These are phyloP conservation scores for Leptonema lineaticorne DNA, from an alignment of 1,140 invertebrate species.

Conservation along the genomic window DNA sequence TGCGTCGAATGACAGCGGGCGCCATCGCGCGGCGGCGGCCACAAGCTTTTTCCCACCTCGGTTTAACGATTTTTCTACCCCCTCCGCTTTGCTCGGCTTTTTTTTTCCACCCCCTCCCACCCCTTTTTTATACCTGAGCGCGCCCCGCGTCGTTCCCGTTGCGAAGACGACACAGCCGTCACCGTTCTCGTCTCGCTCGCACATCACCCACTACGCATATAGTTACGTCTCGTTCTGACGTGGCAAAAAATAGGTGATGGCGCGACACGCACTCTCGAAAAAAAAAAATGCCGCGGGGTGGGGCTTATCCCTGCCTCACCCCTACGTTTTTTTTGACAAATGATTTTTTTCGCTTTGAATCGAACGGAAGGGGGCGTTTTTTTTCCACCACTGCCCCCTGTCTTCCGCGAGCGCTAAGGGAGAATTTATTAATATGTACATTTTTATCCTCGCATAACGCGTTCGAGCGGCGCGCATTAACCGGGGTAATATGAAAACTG, in stretches of 20 bases:
- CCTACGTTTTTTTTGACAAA: slow-evolving; percentile 37
- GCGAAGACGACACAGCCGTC: slow-evolving; percentile 20
- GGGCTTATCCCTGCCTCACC: slow-evolving; percentile 37
- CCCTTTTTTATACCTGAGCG: slow-evolving; percentile 40
- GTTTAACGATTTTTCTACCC: slow-evolving; percentile 14
- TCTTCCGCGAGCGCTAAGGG: slow-evolving; percentile 11
- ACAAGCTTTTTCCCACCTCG: slow-evolving; percentile 35
- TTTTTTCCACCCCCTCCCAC: slow-evolving; percentile 36
- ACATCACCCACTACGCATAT: neutral
- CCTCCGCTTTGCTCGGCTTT: slow-evolving; percentile 32
- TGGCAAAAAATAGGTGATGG: slow-evolving; percentile 23
- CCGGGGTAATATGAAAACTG: slow-evolving; percentile 32
- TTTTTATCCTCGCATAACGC: slow-evolving; percentile 28
- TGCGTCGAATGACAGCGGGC: slow-evolving; percentile 31
- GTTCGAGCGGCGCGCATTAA: slow-evolving; percentile 33
- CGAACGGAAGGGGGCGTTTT: slow-evolving; percentile 28
- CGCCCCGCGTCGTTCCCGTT: slow-evolving; percentile 27
- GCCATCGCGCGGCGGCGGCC: slow-evolving; percentile 34
- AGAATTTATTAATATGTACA: slow-evolving; percentile 38
- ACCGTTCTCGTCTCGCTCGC: slow-evolving; percentile 14
- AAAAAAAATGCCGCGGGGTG: slow-evolving; percentile 36
- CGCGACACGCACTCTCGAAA: slow-evolving; percentile 17
- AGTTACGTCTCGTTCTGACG: slow-evolving; percentile 24
- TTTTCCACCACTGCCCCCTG: too few species aligned
- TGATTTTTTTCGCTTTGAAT: slow-evolving; percentile 35